Conservation (phyloP, 2,888 invertebrate genomes). For the Brachynemurus nebulosus region DNA sequence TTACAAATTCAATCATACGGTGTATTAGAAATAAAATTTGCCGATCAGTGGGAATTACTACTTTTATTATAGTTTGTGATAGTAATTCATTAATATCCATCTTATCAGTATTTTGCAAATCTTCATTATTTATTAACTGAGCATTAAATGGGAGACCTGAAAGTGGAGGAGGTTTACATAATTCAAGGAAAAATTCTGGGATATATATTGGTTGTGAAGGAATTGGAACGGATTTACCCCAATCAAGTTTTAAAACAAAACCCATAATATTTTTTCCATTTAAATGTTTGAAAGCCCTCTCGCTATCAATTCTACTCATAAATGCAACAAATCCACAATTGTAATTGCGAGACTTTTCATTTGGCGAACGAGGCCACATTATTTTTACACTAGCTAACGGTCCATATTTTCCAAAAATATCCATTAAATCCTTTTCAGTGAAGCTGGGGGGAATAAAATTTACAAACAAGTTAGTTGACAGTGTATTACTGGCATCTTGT, state of each 20-base stretch:
- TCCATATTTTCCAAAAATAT: slow-evolving; percentile 93
- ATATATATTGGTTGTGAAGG: slow-evolving; percentile 96
- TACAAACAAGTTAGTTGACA: slow-evolving; percentile 94
- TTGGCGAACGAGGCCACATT: slow-evolving; percentile 98
- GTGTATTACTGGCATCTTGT: slow-evolving; percentile 91
- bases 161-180: slow-evolving; percentile 78
- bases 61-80: slow-evolving; percentile 86
- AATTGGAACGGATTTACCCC: slow-evolving; percentile 97
- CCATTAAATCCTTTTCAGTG: slow-evolving; percentile 92
- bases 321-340: slow-evolving; percentile 99
- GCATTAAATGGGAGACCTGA: slow-evolving; percentile 98
- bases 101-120: background rate
- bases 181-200: slow-evolving; percentile 70
- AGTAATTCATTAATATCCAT: slow-evolving; percentile 47
- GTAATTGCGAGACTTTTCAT: slow-evolving; percentile 86
- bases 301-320: slow-evolving; percentile 95
- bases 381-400: slow-evolving; percentile 98
- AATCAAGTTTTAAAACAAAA: slow-evolving; percentile 92
- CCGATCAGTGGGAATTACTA: slow-evolving; percentile 96
- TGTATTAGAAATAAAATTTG: slow-evolving; percentile 80
- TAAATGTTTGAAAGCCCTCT: slow-evolving; percentile 72
- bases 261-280: slow-evolving; percentile 84
- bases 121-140: slow-evolving; percentile 46
- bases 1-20: slow-evolving; percentile 98
- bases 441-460: slow-evolving; percentile 96